phyloP scores from a whole-genome alignment of 2,888 invertebrate species.

The Drosophila kanekoi region DNA sequence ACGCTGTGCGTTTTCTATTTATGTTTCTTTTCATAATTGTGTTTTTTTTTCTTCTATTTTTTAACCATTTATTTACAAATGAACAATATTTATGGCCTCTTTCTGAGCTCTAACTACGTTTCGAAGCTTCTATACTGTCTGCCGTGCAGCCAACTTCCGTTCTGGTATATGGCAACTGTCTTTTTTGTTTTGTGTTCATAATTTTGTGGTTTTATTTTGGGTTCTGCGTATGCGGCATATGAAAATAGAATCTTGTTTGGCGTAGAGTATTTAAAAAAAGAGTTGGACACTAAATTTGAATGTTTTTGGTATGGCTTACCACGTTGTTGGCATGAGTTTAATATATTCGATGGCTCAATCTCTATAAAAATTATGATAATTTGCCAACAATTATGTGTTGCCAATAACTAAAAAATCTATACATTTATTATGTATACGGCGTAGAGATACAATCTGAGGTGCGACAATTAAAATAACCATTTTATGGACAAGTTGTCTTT shows the following conservation, averaged over 20 bases:
- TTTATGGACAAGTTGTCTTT: slow-evolving; percentile 6
- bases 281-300: slow-evolving; percentile 29
- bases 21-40: slow-evolving; percentile 32
- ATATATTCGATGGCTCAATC: slow-evolving; percentile 28
- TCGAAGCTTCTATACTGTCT: slow-evolving; percentile 21
- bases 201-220: slow-evolving; percentile 63
- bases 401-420: slow-evolving; percentile 14
- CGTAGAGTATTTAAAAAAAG: slow-evolving; percentile 3
- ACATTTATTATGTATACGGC: slow-evolving; percentile 22
- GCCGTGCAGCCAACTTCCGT: slow-evolving; percentile 55
- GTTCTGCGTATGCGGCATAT: slow-evolving; percentile 48
- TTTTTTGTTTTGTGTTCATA: slow-evolving; percentile 32
- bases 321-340: slow-evolving; percentile 24
- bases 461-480: slow-evolving; percentile 38
- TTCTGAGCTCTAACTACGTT: slow-evolving; percentile 50
- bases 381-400: slow-evolving; percentile 51
- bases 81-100: slow-evolving; percentile 80
- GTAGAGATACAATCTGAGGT: slow-evolving; percentile 42
- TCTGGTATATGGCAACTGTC: slow-evolving; percentile 37
- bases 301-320: slow-evolving; percentile 31
- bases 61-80: slow-evolving; percentile 75
- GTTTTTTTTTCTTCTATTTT: slow-evolving; percentile 25
- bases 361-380: slow-evolving; percentile 53
- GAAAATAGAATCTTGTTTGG: slow-evolving; percentile 31
- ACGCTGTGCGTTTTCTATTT: slow-evolving; percentile 51